Evolutionary conservation across 2,113 vertebrate genomes (phyloP).

Genomic region (Balaenoptera acutorostrata): DNA sequence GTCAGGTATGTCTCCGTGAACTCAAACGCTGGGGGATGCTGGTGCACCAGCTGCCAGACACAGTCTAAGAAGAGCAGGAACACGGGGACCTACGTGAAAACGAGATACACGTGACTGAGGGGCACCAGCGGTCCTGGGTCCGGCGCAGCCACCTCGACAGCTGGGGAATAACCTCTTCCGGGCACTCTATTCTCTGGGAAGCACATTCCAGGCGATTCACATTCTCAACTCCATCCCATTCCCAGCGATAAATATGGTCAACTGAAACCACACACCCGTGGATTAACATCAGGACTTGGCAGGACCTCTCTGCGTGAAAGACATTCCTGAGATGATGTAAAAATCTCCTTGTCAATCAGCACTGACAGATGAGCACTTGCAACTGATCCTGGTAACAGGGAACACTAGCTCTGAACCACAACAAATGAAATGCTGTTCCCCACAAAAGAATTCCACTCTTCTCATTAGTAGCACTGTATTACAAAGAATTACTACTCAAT

Average conservation of each 20-base stretch:
- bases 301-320: background rate
- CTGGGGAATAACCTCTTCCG: background rate
- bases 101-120: background rate
- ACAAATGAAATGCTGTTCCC: background rate
- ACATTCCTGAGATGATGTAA: background rate
- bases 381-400: background rate
- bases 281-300: background rate
- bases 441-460: background rate
- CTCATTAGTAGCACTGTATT: background rate
- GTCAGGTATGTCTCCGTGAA: slow-evolving; percentile 93
- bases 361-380: background rate
- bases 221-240: background rate
- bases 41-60: slow-evolving; percentile 89
- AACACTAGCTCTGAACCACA: background rate
- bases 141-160: background rate
- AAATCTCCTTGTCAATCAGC: background rate
- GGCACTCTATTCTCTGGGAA: background rate
- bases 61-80: slow-evolving; percentile 92
- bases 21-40: slow-evolving; percentile 88
- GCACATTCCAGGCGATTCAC: background rate
- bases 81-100: slow-evolving; percentile 81
- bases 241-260: background rate
- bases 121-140: accelerated
- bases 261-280: background rate
- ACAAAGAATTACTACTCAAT: background rate